These are phyloP conservation scores for Pituophis catenifer DNA, from an alignment of 2,113 vertebrate species.

Conservation along the genomic window DNA sequence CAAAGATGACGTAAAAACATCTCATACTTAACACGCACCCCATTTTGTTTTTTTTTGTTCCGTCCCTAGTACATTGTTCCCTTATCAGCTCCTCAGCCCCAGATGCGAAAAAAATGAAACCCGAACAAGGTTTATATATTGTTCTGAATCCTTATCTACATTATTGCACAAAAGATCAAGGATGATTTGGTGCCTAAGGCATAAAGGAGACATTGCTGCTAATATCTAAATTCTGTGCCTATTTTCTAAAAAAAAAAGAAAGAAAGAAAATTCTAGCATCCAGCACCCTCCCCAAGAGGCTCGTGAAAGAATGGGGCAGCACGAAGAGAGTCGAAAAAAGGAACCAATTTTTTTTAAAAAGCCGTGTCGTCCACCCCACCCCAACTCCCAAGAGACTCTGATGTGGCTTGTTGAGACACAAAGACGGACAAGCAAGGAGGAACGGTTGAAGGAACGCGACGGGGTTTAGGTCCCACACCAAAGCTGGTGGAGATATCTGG, in stretches of 20 bases:
- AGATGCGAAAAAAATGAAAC: neutral
- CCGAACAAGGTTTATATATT: slow-evolving; percentile 44
- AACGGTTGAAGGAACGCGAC: rapidly evolving
- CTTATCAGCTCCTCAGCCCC: slow-evolving; percentile 41
- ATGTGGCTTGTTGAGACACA: neutral
- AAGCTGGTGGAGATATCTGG: neutral
- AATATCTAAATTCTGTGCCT: slow-evolving; percentile 63
- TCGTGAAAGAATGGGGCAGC: neutral
- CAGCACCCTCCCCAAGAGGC: neutral
- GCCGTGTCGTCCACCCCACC: neutral
- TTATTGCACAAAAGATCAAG: slow-evolving; percentile 78
- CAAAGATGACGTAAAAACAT: slow-evolving; percentile 40
- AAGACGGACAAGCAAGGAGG: neutral
- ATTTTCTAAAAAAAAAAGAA: slow-evolving; percentile 47
- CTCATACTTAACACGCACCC: slow-evolving; percentile 9
- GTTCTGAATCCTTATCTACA: slow-evolving; percentile 61
- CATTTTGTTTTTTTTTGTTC: neutral
- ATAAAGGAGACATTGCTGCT: slow-evolving; percentile 67
- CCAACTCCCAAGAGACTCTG: neutral
- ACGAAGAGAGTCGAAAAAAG: neutral
- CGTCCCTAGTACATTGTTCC: slow-evolving; percentile 1
- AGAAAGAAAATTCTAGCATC: slow-evolving; percentile 18
- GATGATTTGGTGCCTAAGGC: slow-evolving; percentile 74
- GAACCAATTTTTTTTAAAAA: neutral
- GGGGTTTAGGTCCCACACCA: neutral